Evolutionary conservation across 2,888 invertebrate genomes (phyloP).

Genomic region (Drosophila fulvimacula): DNA sequence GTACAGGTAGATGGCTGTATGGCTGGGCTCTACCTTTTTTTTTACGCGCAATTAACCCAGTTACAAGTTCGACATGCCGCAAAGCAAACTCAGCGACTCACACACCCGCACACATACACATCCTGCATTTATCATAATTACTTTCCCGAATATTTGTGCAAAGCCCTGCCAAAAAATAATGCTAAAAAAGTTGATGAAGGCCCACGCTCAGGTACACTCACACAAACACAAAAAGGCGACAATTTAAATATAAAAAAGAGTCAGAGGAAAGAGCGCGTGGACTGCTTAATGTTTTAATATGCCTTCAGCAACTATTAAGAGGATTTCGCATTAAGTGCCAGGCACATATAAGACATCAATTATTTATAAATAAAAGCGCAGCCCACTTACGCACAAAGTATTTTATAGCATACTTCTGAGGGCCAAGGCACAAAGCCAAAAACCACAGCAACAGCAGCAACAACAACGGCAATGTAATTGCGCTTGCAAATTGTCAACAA

Average conservation of each 20-base stretch:
- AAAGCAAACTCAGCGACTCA: conserved; percentile 44
- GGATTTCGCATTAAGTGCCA: conserved; percentile 64
- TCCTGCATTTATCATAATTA: conserved; percentile 81
- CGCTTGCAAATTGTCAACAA: conserved; percentile 48
- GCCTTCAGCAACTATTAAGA: conserved; percentile 76
- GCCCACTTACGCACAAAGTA: conserved; percentile 58
- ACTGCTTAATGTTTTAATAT: conserved; percentile 74
- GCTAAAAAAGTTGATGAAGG: conserved; percentile 72
- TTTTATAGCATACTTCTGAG: conserved; percentile 69
- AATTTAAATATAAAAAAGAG: conserved; percentile 24
- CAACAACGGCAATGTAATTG: conserved; percentile 53
- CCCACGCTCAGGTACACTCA: conserved; percentile 13
- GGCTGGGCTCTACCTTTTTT: conserved; percentile 57
- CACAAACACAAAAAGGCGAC: conserved; percentile 30
- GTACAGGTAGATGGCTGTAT: conserved; percentile 7
- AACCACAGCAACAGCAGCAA: conserved; percentile 17
- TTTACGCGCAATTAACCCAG: conserved; percentile 78
- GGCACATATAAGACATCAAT: conserved; percentile 72
- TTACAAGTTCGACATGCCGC: conserved; percentile 79
- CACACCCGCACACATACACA: conserved; percentile 3
- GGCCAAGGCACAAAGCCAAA: conserved; percentile 30
- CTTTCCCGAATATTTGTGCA: conserved; percentile 70
- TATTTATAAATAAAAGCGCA: conserved; percentile 63
- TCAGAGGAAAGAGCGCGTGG: conserved; percentile 6
- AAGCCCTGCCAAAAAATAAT: conserved; percentile 63